Evolutionary conservation across 2,113 vertebrate genomes (phyloP).

Genomic region (Oreochromis niloticus): DNA sequence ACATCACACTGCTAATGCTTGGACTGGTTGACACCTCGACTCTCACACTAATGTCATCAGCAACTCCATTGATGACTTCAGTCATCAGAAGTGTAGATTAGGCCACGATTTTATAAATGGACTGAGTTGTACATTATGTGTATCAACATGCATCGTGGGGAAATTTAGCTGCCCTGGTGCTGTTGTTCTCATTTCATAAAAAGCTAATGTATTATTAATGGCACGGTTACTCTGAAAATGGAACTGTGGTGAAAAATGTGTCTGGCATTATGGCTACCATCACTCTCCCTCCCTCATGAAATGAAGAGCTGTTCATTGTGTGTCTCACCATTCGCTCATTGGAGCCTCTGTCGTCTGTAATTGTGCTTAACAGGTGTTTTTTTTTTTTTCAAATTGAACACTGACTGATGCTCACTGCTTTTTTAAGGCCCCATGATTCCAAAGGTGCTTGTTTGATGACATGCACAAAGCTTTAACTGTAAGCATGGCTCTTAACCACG

Average conservation of each 20-base stretch:
- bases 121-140: conserved; percentile 19
- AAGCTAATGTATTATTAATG: conserved; percentile 61
- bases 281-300: conserved; percentile 3
- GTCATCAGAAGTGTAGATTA: conserved; percentile 33
- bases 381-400: background rate
- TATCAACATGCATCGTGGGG: conserved; percentile 35
- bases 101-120: background rate
- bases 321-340: conserved; percentile 21
- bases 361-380: conserved; percentile 3
- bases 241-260: conserved; percentile 38
- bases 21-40: conserved; percentile 46
- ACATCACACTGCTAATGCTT: conserved; percentile 27
- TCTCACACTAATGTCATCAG: conserved; percentile 34
- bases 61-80: conserved; percentile 27
- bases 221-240: conserved; percentile 41
- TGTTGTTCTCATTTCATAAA: conserved; percentile 34
- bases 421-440: background rate
- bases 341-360: background rate
- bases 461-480: background rate
- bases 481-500: background rate
- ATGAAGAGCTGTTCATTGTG: conserved; percentile 42
- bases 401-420: background rate
- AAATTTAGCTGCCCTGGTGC: conserved; percentile 32
- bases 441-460: background rate
- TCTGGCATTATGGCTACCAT: conserved; percentile 16